Conservation (phyloP, 2,797 vertebrate species). For the Triplophysa bombifrons region DNA sequence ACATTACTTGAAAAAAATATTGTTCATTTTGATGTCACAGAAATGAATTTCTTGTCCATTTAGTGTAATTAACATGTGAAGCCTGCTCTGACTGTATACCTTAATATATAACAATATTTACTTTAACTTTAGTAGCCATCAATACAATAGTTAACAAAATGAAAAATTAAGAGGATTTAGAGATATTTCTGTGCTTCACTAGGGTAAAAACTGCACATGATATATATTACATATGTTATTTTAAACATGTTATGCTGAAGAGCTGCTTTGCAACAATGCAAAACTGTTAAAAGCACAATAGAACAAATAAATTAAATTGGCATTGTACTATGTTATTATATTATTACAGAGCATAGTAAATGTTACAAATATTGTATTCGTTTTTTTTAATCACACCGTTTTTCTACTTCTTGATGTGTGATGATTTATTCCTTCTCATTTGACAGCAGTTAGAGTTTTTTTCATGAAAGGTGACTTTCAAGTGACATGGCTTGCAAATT, state of each 20-base stretch:
- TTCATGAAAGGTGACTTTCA: slow-evolving; percentile 29
- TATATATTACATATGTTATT: no score
- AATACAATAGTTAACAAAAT: no score
- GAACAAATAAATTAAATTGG: background rate
- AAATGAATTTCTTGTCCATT: no score
- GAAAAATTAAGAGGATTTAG: no score
- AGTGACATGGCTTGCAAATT: slow-evolving; percentile 42
- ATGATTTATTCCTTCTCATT: slow-evolving; percentile 34
- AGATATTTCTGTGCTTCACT: no score
- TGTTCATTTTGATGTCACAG: no score
- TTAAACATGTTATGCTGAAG: background rate
- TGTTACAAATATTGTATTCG: background rate
- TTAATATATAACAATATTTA: no score
- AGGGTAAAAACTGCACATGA: no score
- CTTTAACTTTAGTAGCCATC: no score
- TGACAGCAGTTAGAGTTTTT: slow-evolving; percentile 21
- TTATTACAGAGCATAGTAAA: background rate
- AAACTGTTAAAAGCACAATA: background rate
- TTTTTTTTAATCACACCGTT: background rate
- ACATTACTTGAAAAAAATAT: no score
- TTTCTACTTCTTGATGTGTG: background rate
- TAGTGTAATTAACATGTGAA: no score
- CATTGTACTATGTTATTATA: background rate
- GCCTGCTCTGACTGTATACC: no score
- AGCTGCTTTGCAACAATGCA: background rate